Conservation (phyloP, 2,797 vertebrate species). For the Bradypus variegatus region DNA sequence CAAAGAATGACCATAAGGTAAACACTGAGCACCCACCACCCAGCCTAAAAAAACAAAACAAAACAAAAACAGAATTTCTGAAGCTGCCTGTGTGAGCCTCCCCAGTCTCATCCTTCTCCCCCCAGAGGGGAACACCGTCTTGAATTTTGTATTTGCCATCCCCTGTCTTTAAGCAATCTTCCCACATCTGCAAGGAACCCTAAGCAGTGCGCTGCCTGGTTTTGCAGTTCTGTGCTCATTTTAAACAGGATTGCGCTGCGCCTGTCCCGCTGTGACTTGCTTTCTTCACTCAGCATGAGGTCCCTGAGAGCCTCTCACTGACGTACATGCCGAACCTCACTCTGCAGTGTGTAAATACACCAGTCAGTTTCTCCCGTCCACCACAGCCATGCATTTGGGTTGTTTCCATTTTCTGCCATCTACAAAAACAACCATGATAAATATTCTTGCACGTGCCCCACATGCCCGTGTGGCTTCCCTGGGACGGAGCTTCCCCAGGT, state of each 20-base stretch:
- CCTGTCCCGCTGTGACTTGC: neutral
- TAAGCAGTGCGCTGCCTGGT: fast-evolving
- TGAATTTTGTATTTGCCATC: neutral
- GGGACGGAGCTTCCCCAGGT: neutral
- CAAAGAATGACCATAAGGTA: fast-evolving
- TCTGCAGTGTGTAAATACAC: too few relatives aligned
- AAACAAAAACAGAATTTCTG: neutral
- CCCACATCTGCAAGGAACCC: neutral
- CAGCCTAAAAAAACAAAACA: neutral
- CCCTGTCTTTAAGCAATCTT: neutral
- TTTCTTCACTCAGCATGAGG: neutral
- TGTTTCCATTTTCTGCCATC: neutral
- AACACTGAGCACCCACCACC: neutral
- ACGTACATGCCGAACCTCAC: fast-evolving
- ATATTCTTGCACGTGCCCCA: fast-evolving
- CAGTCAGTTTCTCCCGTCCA: too few relatives aligned
- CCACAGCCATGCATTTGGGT: neutral
- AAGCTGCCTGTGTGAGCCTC: neutral
- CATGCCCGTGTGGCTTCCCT: fast-evolving
- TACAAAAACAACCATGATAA: neutral
- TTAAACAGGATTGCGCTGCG: neutral
- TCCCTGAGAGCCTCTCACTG: neutral
- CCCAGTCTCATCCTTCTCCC: neutral
- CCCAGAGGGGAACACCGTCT: neutral
- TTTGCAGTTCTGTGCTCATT: too few relatives aligned